These are phyloP conservation scores for Nansenia antarctica DNA, from an alignment of 2,113 vertebrate species.

Conservation along the genomic window DNA sequence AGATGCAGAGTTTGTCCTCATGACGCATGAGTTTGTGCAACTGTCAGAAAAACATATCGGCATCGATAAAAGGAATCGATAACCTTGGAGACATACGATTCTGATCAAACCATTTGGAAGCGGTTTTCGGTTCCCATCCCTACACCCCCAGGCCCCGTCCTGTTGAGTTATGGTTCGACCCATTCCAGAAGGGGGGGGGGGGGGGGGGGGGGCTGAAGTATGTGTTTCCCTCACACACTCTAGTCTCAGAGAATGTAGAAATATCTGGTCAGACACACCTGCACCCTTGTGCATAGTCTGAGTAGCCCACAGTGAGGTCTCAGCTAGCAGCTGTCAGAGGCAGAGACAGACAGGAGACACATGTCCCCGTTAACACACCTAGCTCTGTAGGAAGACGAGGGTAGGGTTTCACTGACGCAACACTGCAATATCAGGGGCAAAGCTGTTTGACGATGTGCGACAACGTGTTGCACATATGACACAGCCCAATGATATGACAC, in stretches of 20 bases:
- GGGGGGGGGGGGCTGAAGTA: background rate
- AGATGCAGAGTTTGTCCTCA: no score
- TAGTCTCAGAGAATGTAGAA: constrained; percentile 9
- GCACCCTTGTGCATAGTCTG: constrained; percentile 25
- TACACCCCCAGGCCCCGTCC: background rate
- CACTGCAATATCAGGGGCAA: background rate
- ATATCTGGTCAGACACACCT: constrained; percentile 16
- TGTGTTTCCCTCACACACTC: background rate
- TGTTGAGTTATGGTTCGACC: background rate
- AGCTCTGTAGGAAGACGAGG: background rate
- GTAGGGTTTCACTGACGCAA: background rate
- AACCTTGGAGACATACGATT: no score
- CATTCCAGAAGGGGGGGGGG: constrained; percentile 30
- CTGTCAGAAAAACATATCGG: no score
- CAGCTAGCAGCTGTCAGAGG: constrained; percentile 36
- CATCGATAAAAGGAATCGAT: no score
- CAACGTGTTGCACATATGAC: no score
- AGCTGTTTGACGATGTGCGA: no score
- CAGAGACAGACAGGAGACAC: constrained; percentile 11
- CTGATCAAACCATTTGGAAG: no score
- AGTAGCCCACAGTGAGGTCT: constrained; percentile 19
- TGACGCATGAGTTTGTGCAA: no score
- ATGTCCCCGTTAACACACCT: constrained; percentile 8
- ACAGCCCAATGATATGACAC: no score
- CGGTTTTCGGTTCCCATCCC: no score